These are phyloP conservation scores for Merluccius polli DNA, from an alignment of 2,797 vertebrate species.

Conservation along the genomic window DNA sequence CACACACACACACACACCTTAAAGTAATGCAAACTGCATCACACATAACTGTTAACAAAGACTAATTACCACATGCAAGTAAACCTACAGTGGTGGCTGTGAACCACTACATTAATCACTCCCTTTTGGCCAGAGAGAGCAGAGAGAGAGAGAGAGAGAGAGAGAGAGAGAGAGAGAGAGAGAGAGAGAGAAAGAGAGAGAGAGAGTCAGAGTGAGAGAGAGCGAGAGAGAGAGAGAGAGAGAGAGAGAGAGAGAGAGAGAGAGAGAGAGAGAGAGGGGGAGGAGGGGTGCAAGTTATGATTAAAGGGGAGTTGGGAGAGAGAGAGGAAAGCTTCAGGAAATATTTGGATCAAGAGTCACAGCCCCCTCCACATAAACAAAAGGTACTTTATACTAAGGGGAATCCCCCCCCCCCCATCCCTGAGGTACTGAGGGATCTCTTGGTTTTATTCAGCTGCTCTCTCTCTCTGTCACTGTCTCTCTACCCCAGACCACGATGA, in stretches of 20 bases:
- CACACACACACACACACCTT: background rate
- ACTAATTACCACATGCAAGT: background rate
- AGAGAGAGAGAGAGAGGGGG: constrained; percentile 14
- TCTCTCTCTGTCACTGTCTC: too few species aligned
- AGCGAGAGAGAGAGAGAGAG: constrained; percentile 24
- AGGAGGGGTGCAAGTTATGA: constrained; percentile 9
- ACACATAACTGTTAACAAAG: too few species aligned
- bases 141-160: constrained; percentile 16
- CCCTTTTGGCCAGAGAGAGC: background rate
- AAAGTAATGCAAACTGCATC: too few species aligned
- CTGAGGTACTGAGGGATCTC: background rate
- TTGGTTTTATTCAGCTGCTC: background rate
- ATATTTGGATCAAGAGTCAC: constrained; percentile 45
- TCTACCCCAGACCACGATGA: background rate
- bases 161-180: constrained; percentile 12
- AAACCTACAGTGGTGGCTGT: background rate
- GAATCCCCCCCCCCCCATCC: constrained; percentile 4
- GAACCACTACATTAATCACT: background rate
- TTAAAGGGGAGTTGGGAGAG: background rate
- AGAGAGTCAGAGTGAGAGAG: constrained; percentile 19
- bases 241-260: constrained; percentile 24
- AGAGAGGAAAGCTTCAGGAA: constrained; percentile 44
- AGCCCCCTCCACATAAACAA: constrained; percentile 46
- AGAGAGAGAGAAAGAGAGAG: constrained; percentile 28
- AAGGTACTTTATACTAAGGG: constrained; percentile 50